phyloP scores from a whole-genome alignment of 2,797 vertebrate species.

The Hapalemur alaotrensis region DNA sequence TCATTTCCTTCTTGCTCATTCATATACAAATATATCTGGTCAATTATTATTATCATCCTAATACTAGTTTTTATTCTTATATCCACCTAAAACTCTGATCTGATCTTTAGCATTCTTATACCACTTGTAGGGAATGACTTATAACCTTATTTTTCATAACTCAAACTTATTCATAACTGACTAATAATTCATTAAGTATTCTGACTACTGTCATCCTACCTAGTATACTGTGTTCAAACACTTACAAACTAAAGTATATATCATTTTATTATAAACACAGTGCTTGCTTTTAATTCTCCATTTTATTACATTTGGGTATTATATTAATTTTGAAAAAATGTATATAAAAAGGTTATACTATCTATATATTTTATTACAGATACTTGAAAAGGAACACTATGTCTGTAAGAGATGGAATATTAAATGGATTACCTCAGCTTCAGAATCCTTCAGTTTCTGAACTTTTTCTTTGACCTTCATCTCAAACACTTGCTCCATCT shows the following conservation, averaged over 20 bases:
- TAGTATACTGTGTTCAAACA: background rate
- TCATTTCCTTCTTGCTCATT: background rate
- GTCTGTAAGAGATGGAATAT: background rate
- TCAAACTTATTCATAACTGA: background rate
- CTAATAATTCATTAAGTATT: background rate
- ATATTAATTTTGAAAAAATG: background rate
- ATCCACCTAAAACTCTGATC: background rate
- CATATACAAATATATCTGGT: background rate
- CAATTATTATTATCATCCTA: background rate
- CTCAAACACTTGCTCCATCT: slow-evolving; percentile 99
- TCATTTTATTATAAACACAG: background rate
- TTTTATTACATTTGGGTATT: background rate
- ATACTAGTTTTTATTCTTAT: background rate
- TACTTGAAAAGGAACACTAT: background rate
- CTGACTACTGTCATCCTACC: background rate
- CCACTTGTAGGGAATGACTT: background rate
- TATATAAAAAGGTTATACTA: background rate
- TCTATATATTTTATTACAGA: background rate
- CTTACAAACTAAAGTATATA: background rate
- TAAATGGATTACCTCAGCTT: slow-evolving; percentile 92
- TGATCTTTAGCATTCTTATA: slow-evolving; percentile 4
- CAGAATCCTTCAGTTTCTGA: slow-evolving; percentile 99
- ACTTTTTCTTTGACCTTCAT: slow-evolving; percentile 99
- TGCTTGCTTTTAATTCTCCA: slow-evolving; percentile 17
- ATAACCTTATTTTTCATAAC: slow-evolving; percentile 1